Evolutionary conservation across 2,888 invertebrate genomes (phyloP).

Genomic region (Temnothorax unifasciatus): DNA sequence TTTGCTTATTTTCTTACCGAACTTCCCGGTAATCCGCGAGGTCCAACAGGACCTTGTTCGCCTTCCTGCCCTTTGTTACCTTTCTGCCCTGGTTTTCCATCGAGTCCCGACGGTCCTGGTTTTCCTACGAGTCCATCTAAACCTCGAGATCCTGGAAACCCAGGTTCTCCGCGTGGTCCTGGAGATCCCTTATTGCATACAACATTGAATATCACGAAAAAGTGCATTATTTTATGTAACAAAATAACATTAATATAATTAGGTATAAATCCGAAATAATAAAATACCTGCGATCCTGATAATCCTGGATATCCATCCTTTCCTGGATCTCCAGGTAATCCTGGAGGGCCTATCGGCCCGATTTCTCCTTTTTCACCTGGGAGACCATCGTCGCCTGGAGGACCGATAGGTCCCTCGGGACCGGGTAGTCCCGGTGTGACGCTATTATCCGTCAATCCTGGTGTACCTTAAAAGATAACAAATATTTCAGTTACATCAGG

Average conservation of each 20-base stretch:
- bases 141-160: constrained; percentile 82
- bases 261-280: neutral
- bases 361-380: constrained; percentile 92
- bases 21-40: constrained; percentile 86
- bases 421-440: constrained; percentile 89
- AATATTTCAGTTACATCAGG: neutral
- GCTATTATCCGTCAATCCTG: constrained; percentile 72
- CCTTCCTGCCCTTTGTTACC: constrained; percentile 86
- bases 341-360: constrained; percentile 87
- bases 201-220: constrained; percentile 23
- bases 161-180: constrained; percentile 82
- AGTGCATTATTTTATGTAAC: constrained; percentile 1
- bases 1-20: constrained; percentile 76
- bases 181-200: constrained; percentile 74
- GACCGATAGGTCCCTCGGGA: constrained; percentile 89
- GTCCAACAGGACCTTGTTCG: constrained; percentile 86
- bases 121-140: constrained; percentile 83
- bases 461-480: constrained; percentile 80
- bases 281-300: constrained; percentile 76
- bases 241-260: neutral
- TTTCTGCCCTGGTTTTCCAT: constrained; percentile 85
- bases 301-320: constrained; percentile 89
- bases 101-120: constrained; percentile 84
- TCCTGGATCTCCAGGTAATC: constrained; percentile 89
- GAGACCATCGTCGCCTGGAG: constrained; percentile 91